These are phyloP conservation scores for Hippocampus mohnikei DNA, from an alignment of 2,113 vertebrate species.

Conservation along the genomic window DNA sequence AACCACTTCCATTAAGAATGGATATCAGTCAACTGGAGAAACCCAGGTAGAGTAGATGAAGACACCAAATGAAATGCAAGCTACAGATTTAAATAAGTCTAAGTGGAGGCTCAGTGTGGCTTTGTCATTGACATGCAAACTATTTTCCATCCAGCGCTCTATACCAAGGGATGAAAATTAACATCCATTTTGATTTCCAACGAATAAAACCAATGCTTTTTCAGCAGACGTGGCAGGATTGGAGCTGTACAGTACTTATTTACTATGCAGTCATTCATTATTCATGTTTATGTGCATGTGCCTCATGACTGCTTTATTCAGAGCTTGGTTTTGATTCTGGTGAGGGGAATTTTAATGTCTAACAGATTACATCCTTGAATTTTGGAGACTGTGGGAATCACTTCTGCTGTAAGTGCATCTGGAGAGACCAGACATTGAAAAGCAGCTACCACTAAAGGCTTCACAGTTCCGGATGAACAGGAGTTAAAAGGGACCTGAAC, in stretches of 20 bases:
- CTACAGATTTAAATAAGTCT: constrained; percentile 66
- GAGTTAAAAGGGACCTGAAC: not conserved
- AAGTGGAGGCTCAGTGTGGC: constrained; percentile 57
- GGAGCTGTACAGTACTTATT: constrained; percentile 59
- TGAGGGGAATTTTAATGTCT: constrained; percentile 37
- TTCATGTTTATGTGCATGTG: constrained; percentile 55
- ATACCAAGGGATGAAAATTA: constrained; percentile 50
- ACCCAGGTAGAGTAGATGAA: constrained; percentile 25
- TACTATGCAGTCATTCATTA: constrained; percentile 59
- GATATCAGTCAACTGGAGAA: constrained; percentile 44
- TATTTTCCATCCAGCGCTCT: constrained; percentile 42
- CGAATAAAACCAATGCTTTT: constrained; percentile 45
- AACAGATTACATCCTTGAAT: constrained; percentile 49
- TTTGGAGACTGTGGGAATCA: constrained; percentile 36
- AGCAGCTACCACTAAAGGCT: constrained; percentile 11
- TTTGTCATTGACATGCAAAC: constrained; percentile 70
- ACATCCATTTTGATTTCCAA: constrained; percentile 59
- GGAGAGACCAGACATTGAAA: constrained; percentile 29
- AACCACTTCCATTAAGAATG: constrained; percentile 41
- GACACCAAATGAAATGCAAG: constrained; percentile 57
- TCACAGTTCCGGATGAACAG: not conserved
- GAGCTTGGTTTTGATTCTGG: constrained; percentile 46
- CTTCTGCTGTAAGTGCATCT: not conserved
- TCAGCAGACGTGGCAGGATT: constrained; percentile 45
- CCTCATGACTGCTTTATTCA: constrained; percentile 53